Base-by-base conservation (phyloP, 2,797 vertebrate genomes). In the Percopsis omiscomaycus region DNA sequence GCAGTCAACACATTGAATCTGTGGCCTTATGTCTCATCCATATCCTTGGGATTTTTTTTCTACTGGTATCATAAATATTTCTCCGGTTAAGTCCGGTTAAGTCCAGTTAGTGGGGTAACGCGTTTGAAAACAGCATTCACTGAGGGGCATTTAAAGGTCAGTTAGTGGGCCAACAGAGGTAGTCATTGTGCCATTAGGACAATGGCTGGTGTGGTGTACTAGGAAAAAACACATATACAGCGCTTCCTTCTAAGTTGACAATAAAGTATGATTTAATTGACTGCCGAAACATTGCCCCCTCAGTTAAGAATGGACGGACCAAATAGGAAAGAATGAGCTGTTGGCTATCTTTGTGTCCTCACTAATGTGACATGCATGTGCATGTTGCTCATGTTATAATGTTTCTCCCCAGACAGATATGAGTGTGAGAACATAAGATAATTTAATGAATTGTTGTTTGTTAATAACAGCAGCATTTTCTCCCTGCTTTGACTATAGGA, bases 181-280 rank as follows among this genome's bases (percentile, higher is more conserved):
- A 27, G 54, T 66, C 81, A 80, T 87, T 89, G 85, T 87, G 56
- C 74, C 73, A 28, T 15, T 3, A n/a, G 66, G 61, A 86, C 73
- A 86, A 78, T 67, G 80, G 75, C 66, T 77, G 15, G 76, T 86
- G 69, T 83, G 68, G 84, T 68, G 77, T 50, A 64, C 60, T 55
- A 66, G 55, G 61, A 64, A 66, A 79, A 77, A 66, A 78, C 66
- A 55, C 67, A 69, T 88, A 84, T 55, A 54, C 66, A 78, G 58
- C 55, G 67, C 86, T 88, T 83, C 83, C 82, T 78, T 73, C 78
- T 81, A 72, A 81, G 84, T 88, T 80, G 5, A 87, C 82, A 84
- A 88, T 9, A 66, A 27, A 61, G 70, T 68, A 52, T 57, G 50
- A 68, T 75, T 89, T 79, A 85, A 74, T 78, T 55, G 69, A 72